Conservation (phyloP, 2,888 invertebrate species). For the Spatulosminthurus flaviceps region DNA sequence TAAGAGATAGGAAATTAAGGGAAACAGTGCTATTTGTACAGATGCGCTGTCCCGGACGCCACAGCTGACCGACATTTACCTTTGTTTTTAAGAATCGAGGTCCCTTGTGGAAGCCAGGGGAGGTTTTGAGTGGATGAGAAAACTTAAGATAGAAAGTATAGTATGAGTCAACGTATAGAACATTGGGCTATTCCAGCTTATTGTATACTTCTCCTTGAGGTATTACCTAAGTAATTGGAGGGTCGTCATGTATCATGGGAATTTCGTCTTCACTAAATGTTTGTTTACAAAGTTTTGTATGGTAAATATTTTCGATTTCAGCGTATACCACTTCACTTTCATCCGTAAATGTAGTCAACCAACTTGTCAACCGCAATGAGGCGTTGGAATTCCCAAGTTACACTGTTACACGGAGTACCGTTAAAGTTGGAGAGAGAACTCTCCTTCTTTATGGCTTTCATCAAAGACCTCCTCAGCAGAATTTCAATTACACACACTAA, state of each 20-base stretch:
- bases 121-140: neutral
- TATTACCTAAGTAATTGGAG: neutral
- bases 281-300: neutral
- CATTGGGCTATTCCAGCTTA: neutral
- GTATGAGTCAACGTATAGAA: neutral
- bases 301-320: conserved; percentile 18
- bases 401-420: too few species aligned
- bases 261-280: neutral
- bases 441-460: too few species aligned
- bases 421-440: too few species aligned
- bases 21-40: too few species aligned
- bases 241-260: neutral
- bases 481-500: too few species aligned
- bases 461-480: too few species aligned
- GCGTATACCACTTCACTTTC: neutral
- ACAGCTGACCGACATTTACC: conserved; percentile 18
- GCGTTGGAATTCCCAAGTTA: too few species aligned
- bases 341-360: neutral
- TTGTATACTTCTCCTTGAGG: neutral
- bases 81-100: neutral
- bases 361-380: neutral
- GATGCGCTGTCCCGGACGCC: neutral
- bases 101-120: neutral
- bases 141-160: neutral
- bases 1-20: too few species aligned